Base-by-base conservation (phyloP, 2,113 vertebrate genomes). In the Rhodinocichla rosea region DNA sequence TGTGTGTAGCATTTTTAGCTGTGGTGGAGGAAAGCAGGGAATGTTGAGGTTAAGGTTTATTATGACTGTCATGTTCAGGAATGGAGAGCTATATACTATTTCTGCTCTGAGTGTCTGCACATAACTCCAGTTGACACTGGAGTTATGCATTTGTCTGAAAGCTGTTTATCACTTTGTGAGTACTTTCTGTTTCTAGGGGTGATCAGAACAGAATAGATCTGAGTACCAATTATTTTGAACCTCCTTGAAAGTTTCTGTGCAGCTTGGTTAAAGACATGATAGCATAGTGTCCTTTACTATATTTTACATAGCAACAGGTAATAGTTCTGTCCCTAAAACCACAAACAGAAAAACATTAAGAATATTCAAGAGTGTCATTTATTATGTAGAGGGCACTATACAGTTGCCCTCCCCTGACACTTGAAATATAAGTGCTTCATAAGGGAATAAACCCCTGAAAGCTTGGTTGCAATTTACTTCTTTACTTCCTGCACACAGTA, bases 31-130 rank as follows among this genome's bases (percentile, higher is more conserved):
- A 97, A 96, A 94, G 90, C 62, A 97, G 74, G 74, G 60, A 95
- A 97, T 92, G 80, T 62, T 71, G 74, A 97, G 94, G 91, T 97
- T 96, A 98, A 96, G 77, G 70, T 97, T 98, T 96, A 97, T 97
- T 94, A 91, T 9, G 39, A 92, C 92, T 94, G 87, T 96, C 94
- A 84, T 77, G 23, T 95, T 93, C 71, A 92, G 92, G 91, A 97
- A 90, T 59, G 15, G 55, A 94, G 75, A 77, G 73, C 87, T 78
- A 68, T 96, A 64, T 96, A 85, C 84, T 71, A 78, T 97, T 89
- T 91, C 68, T 97, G 70, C 75, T 96, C 71, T 63, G 84, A 93
- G 91, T 85, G 76, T 92, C 53, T 90, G 57, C 74, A 76, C 88
- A 69, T 91, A 95, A 80, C 55, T 95, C 90, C 73, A 82, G 6